Conservation (phyloP, 2,888 invertebrate species). For the Petrolisthes manimaculis region DNA sequence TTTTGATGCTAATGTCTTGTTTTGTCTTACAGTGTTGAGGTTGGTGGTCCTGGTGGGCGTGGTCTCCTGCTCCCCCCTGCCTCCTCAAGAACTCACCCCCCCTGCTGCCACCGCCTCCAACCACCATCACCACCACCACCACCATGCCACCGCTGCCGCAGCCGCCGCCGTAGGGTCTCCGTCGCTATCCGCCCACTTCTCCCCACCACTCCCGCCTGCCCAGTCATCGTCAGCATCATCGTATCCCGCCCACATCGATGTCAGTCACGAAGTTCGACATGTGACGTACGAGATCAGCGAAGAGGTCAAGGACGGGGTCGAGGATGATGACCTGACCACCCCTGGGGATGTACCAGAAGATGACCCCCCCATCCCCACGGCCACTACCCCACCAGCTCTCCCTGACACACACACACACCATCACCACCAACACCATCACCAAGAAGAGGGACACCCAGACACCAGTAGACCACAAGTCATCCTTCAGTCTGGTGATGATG, state of each 20-base stretch:
- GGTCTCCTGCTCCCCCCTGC: constrained; percentile 54
- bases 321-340: constrained; percentile 24
- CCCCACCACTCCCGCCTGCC: background rate
- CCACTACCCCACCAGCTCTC: constrained; percentile 41
- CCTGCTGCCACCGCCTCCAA: background rate
- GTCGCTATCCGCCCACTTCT: background rate
- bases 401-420: constrained; percentile 31
- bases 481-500: no score
- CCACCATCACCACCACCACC: constrained; percentile 13
- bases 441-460: background rate
- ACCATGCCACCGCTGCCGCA: background rate
- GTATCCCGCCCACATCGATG: constrained; percentile 38
- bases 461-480: no score
- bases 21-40: constrained; percentile 45
- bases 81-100: constrained; percentile 19
- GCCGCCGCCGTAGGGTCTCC: background rate
- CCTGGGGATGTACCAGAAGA: constrained; percentile 45
- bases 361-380: constrained; percentile 56
- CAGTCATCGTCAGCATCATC: constrained; percentile 27
- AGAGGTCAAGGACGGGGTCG: constrained; percentile 40
- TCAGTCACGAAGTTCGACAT: constrained; percentile 42
- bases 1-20: background rate
- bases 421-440: background rate
- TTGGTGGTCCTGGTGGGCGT: constrained; percentile 58
- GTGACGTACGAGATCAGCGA: constrained; percentile 53